Base-by-base conservation (phyloP, 2,113 vertebrate species). In the Cebidichthys violaceus region DNA sequence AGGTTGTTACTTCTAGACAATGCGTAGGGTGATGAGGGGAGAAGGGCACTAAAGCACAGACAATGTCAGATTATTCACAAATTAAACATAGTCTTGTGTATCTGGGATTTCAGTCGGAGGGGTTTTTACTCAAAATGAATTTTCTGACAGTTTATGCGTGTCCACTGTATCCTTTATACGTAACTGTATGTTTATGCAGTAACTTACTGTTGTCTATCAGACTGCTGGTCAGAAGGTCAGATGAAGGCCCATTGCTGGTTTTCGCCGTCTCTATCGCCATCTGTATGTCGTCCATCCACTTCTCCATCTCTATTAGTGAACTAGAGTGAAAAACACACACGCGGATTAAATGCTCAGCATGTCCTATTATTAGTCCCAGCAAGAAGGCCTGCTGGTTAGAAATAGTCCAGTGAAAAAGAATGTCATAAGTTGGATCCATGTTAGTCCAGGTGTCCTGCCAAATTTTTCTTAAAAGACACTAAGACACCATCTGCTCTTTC, bases 201-300 rank as follows among this genome's bases (percentile, higher is more conserved):
- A 27, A 97, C 98, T 97, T 94, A 99, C 98, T 99, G 60, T 89
- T 96, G 89, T 98, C 97, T 6, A 95, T 95, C 29, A 96, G 94
- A 82, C 93, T 96, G 88, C 95, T 92, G 69, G 95, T 96, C 85
- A 97, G 91, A 67, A 98, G 77, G 84, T 97, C 96, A 0, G 95
- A 92, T 4, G 93, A 85, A 24, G 95, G 96, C 57, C 96, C 96
- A 0, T 96, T 97, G 91, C 93, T 97, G 84, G 96, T 96, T 90
- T 98, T 97, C 0, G 96, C 95, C 89, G 95, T 90, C 79, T 98
- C 97, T 64, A 99, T 96, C 1, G 97, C 98, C 96, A 96, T 95
- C 89, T 96, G 96, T 75, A 99, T 94, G 86, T 99, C 98, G 72
- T 98, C 97, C 37, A 96, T 96, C 98, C 98, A 99, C 84, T 97